Evolutionary conservation across 2,113 vertebrate genomes (phyloP).

Genomic region (Odontesthes bonariensis): DNA sequence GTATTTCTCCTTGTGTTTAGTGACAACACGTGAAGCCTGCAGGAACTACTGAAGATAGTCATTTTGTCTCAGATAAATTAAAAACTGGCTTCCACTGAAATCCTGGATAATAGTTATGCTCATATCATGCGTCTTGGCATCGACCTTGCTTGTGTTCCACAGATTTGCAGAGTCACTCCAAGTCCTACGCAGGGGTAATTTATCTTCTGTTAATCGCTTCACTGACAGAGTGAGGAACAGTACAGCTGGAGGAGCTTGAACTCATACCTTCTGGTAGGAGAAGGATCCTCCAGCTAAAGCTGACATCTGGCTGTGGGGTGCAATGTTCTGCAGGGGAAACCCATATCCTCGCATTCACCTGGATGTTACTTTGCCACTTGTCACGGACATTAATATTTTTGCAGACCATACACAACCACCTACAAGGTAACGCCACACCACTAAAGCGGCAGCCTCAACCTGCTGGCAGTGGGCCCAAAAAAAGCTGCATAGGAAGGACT

Average conservation of each 20-base stretch:
- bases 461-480: too few relatives aligned
- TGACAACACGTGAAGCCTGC: neutral
- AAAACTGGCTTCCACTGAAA: neutral
- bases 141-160: neutral
- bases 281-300: neutral
- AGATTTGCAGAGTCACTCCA: conserved; percentile 15
- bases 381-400: neutral
- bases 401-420: too few relatives aligned
- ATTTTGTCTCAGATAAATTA: neutral
- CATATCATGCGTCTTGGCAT: neutral
- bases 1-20: neutral
- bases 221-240: neutral
- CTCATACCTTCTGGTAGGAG: neutral
- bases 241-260: conserved; percentile 9
- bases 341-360: neutral
- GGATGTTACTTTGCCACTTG: neutral
- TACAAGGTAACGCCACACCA: too few relatives aligned
- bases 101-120: neutral
- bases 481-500: too few relatives aligned
- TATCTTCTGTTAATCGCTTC: conserved; percentile 8
- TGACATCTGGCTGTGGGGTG: neutral
- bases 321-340: neutral
- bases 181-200: neutral
- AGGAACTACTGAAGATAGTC: neutral
- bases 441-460: too few relatives aligned